phyloP scores from a whole-genome alignment of 2,888 invertebrate species.

The Carabus problematicus region DNA sequence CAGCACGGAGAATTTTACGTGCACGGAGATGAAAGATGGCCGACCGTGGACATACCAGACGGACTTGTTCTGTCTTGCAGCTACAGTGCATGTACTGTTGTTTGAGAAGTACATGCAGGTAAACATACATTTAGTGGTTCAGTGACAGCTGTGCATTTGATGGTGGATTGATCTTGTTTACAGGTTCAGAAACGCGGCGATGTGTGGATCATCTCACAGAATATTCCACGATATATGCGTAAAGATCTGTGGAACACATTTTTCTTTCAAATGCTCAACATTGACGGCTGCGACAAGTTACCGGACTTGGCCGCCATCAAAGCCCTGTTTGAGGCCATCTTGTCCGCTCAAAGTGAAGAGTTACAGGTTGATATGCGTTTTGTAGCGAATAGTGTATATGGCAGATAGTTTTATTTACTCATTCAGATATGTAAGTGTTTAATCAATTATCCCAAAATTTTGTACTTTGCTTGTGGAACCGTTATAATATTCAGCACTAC shows the following conservation, averaged over 20 bases:
- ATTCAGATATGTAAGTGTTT: background rate
- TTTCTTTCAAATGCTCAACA: conserved; percentile 82
- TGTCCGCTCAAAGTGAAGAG: conserved; percentile 25
- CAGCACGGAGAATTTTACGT: conserved; percentile 80
- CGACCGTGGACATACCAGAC: conserved; percentile 95
- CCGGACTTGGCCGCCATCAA: conserved; percentile 73
- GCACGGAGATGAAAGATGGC: conserved; percentile 90
- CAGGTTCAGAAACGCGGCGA: conserved; percentile 53
- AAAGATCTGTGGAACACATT: conserved; percentile 79
- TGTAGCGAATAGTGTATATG: conserved; percentile 24
- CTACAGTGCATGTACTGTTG: conserved; percentile 84
- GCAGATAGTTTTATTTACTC: conserved; percentile 22
- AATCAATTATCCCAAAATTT: background rate
- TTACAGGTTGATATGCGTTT: conserved; percentile 26
- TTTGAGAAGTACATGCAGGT: conserved; percentile 88
- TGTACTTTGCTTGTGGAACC: background rate
- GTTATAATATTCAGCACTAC: background rate
- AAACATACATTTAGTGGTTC: background rate
- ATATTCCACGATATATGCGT: conserved; percentile 62
- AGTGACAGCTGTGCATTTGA: background rate
- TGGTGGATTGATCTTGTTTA: background rate
- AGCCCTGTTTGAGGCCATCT: conserved; percentile 44
- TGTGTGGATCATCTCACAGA: conserved; percentile 55
- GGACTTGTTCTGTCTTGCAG: conserved; percentile 89
- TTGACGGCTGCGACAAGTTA: conserved; percentile 76